Conservation (phyloP, 2,113 vertebrate genomes). For the Pluvialis apricaria region DNA sequence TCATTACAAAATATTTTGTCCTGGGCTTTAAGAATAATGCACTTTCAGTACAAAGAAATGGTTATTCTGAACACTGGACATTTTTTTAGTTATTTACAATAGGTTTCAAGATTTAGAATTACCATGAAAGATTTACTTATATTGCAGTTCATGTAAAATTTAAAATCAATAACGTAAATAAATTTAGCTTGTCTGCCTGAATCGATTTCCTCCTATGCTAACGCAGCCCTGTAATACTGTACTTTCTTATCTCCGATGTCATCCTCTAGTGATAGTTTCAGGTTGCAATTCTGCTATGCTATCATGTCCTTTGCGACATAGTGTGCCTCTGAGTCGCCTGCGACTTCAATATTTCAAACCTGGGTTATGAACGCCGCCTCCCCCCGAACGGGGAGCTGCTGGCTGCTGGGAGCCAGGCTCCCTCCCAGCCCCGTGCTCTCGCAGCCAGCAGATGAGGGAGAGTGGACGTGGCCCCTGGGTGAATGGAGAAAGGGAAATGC, state of each 20-base stretch:
- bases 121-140: constrained; percentile 81
- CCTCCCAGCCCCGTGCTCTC: neutral
- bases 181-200: constrained; percentile 78
- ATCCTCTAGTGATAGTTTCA: constrained; percentile 66
- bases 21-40: constrained; percentile 75
- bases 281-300: constrained; percentile 12
- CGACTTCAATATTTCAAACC: constrained; percentile 33
- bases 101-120: constrained; percentile 79
- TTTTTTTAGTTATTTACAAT: constrained; percentile 76
- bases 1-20: constrained; percentile 76
- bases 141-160: constrained; percentile 81
- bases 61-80: constrained; percentile 59
- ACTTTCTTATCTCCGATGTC: constrained; percentile 71
- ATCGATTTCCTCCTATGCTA: constrained; percentile 73
- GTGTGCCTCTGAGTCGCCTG: constrained; percentile 3
- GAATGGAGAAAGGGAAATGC: neutral
- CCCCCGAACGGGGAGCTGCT: neutral
- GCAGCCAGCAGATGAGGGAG: neutral
- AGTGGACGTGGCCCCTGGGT: neutral
- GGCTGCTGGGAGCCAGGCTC: neutral
- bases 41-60: constrained; percentile 66
- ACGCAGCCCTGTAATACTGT: constrained; percentile 62
- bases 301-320: constrained; percentile 33
- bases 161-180: constrained; percentile 85
- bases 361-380: neutral